Conservation (phyloP, 2,113 vertebrate genomes). For the Oncorhynchus masou region DNA sequence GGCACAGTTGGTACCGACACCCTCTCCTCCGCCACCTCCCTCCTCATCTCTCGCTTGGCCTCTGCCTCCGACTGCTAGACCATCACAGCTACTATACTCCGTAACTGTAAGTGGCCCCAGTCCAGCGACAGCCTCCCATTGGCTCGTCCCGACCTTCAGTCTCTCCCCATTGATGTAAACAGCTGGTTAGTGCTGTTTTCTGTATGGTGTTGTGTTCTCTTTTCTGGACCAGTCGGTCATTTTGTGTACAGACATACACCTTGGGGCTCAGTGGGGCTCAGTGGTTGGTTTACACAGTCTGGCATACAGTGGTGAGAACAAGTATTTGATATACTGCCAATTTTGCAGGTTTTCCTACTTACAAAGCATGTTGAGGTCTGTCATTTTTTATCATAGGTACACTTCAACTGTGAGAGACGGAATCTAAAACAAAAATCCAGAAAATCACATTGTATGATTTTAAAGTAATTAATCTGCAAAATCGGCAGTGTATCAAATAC, state of each 20-base stretch:
- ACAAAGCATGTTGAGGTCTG: no score
- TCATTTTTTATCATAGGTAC: no score
- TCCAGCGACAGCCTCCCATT: conserved; percentile 53
- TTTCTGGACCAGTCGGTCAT: background rate
- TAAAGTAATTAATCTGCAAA: no score
- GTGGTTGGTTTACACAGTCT: no score
- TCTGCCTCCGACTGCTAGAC: conserved; percentile 49
- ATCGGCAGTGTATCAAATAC: no score
- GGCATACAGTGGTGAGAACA: no score
- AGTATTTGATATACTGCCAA: no score
- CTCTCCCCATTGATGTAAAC: conserved; percentile 57
- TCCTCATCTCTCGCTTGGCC: background rate
- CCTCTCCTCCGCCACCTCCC: conserved; percentile 55
- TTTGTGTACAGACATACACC: conserved; percentile 7
- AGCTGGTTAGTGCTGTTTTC: conserved; percentile 37
- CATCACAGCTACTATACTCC: conserved; percentile 61
- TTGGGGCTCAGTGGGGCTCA: no score
- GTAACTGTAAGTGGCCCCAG: conserved; percentile 54
- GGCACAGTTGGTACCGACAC: conserved; percentile 53
- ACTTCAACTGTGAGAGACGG: no score
- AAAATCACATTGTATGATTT: no score
- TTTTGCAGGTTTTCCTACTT: no score
- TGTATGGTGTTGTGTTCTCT: conserved; percentile 35
- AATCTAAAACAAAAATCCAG: no score
- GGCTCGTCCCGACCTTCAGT: conserved; percentile 34